Evolutionary conservation across 2,888 invertebrate genomes (phyloP), one percentile per base, ranked within the genome.

Genomic region (Melanostoma mellinum): DNA sequence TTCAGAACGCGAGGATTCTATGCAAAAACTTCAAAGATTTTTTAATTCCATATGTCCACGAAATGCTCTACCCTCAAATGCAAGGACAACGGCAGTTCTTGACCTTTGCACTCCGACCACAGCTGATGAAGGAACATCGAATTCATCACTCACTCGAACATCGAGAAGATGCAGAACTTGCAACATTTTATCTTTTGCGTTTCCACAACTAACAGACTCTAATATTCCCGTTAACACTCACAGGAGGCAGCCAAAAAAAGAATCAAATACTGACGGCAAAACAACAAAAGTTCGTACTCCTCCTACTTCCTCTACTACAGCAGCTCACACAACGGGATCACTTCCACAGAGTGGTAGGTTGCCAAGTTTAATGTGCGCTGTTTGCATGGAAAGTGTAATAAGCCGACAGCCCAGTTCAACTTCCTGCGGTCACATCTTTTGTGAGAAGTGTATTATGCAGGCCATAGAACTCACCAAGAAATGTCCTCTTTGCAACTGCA

Each of bases 401-500:
- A 75, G 60, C 20, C 68, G 77, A 1, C 36, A 71, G 20, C 85
- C 86, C 1, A 56, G 36, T 0, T 85, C 86, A 6, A 87, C 86
- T 2, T 48, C 76, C 6, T 87, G 87, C 36, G 87, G 87, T 0
- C 87, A 87, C 42, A 82, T 87, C 6, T 87, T 86, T 52, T 87
- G 87, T 36, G 48, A 75, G 3, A 30, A 10, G 1, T 87, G 87
- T 36, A 87, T 87, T 2, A 6, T 6, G 5, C 50, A 60, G 5
- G 76, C 85, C 4, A 74, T 87, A 0, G 71, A 69, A 3, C 2
- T 61, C 8, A 69, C 75, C 1, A 63, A 36, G 0, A 84, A 86
- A 10, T 87, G 87, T 53, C 87, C 87, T 1, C 53, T 86, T 0
- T 87, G 87, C 56, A 86, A 86, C 10, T 56, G 48, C 10, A 78